Percentiles rank a stretch among this genome's conserved stretches.
Conservation (phyloP, 2,888 invertebrate species). For the Sclerodermus sp. region DNA sequence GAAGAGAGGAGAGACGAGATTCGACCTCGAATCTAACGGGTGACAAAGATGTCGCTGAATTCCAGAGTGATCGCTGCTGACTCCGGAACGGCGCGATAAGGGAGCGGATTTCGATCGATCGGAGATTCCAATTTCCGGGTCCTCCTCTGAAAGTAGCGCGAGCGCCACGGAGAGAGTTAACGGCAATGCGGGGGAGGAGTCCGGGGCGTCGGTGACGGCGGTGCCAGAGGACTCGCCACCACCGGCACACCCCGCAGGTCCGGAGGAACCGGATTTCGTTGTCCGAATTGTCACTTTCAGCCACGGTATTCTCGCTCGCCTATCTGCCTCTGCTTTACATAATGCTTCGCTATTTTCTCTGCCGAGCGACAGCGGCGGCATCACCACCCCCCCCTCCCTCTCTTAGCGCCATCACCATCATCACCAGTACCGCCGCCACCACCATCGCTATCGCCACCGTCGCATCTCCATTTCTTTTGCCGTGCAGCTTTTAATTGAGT, state of each 20-base stretch:
- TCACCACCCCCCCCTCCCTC: too few species aligned
- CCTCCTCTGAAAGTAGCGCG: background rate
- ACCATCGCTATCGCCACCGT: too few species aligned
- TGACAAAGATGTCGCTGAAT: too few species aligned
- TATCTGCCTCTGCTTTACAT: background rate
- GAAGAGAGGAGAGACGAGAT: conserved; percentile 2
- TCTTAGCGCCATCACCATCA: too few species aligned
- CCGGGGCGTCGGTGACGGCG: background rate
- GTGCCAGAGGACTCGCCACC: too few species aligned
- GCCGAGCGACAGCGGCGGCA: too few species aligned
- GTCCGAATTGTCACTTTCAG: background rate
- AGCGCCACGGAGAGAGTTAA: background rate
- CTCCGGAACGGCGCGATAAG: too few species aligned
- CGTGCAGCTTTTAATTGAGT: background rate
- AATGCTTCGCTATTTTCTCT: too few species aligned
- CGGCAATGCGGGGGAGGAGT: background rate
- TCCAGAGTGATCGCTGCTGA: background rate
- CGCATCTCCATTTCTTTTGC: too few species aligned
- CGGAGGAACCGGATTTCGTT: background rate
- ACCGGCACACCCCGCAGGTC: too few species aligned
- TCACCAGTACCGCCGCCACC: too few species aligned
- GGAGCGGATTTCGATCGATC: conserved; percentile 48
- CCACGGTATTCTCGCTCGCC: conserved; percentile 1
- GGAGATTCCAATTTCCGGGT: conserved; percentile 53
- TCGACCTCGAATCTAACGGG: background rate